Percentiles rank a stretch among this genome's conserved stretches.
Evolutionary conservation across 2,797 vertebrate genomes (phyloP).

Genomic region (Sebastes taczanowskii): DNA sequence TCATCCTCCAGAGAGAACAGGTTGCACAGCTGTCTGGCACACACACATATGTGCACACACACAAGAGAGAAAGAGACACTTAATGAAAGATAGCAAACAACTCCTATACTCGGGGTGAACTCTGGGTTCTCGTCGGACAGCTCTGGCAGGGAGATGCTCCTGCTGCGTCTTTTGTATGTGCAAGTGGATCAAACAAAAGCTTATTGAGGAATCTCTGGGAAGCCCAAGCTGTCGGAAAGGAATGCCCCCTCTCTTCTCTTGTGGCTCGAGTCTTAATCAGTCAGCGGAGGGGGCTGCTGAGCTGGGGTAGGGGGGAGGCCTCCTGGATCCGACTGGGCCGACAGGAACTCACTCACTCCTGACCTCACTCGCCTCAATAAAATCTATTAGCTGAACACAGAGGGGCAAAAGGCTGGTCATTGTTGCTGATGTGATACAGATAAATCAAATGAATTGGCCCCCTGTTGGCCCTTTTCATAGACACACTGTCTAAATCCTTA

Average conservation of each 20-base stretch:
- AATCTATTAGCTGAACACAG: conserved; percentile 68
- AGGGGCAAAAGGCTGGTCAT: conserved; percentile 34
- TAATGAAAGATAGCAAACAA: conserved; percentile 72
- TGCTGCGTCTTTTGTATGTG: conserved; percentile 64
- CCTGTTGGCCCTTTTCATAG: conserved; percentile 7
- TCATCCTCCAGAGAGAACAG: conserved; percentile 65
- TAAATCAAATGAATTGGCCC: conserved; percentile 50
- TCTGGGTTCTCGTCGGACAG: conserved; percentile 30
- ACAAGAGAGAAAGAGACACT: conserved; percentile 20
- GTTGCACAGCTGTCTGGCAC: conserved; percentile 68
- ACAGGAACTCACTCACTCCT: conserved; percentile 53
- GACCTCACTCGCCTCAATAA: conserved; percentile 61
- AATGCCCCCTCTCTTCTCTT: conserved; percentile 63
- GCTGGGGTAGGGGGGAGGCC: conserved; percentile 20
- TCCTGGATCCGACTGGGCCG: not conserved
- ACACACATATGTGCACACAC: conserved; percentile 16
- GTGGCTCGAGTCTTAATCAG: conserved; percentile 61
- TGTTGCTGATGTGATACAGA: conserved; percentile 51
- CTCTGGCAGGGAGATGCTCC: conserved; percentile 53
- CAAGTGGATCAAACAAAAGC: conserved; percentile 75
- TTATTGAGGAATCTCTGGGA: conserved; percentile 75
- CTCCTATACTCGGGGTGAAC: conserved; percentile 30
- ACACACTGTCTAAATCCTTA: conserved; percentile 7
- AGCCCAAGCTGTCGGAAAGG: conserved; percentile 68
- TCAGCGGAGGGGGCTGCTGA: conserved; percentile 40